Evolutionary conservation across 2,888 invertebrate genomes (phyloP), one percentile per base, ranked within the genome.

Genomic region (Smittia aterrima): DNA sequence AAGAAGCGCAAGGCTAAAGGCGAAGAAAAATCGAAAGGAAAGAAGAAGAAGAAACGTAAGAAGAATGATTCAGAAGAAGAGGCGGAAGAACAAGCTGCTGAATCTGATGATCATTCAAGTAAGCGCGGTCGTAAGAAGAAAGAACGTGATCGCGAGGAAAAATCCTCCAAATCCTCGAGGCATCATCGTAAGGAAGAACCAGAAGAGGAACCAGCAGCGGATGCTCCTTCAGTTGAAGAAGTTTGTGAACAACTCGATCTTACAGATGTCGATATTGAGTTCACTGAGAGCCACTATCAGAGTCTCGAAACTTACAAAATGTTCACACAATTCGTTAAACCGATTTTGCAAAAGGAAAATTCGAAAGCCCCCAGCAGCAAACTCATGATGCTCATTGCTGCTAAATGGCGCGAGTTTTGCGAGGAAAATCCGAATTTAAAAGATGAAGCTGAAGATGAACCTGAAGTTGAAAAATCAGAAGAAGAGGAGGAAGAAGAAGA

Each of bases 361-460:
- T 96, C 96, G 1, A 91, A 90, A 83, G 88, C 89, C 79, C 93
- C 95, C 73, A 93, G 95, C 83, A 92, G 95, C 1, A 98, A 97
- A 82, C 85, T 98, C 75, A 96, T 97, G 91, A 95, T 96, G 90
- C 84, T 98, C 77, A 93, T 98, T 18, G 96, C 96, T 0, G 98
- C 98, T 0, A 98, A 98, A 80, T 99, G 98, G 96, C 88, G 97
- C 24, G 92, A 98, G 80, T 99, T 98, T 84, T 92, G 91, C 72
- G 92, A 91, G 78, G 85, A 89, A 9, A 94, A 94, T 84, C 93
- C 94, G 0, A 88, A 92, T 80, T 85, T 83, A 41, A 83, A 83
- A 73, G 85, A 85, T n/a, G 85, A 85, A 18, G 80, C 75, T 11
- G 75, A 79, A 62, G 81, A 81, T 74, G 84, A 84, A 47, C 79